These are phyloP conservation scores for Cydia pomonella DNA, from an alignment of 1,140 invertebrate species.

Conservation along the genomic window DNA sequence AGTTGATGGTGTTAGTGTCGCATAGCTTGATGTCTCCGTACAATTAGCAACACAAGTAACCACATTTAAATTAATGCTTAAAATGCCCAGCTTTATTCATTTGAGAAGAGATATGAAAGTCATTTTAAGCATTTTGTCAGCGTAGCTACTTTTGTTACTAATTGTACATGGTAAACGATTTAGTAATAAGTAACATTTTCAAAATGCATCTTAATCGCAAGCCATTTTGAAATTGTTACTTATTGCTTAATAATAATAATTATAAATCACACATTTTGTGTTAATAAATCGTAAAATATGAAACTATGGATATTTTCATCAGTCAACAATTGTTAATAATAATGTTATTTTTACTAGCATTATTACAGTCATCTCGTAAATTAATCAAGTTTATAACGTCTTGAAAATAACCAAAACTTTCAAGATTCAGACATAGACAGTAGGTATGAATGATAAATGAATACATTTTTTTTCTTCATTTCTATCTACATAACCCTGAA, in stretches of 20 bases:
- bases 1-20: constrained; percentile 43
- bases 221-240: background rate
- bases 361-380: too few species aligned
- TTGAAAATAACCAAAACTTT: too few species aligned
- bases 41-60: background rate
- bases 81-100: background rate
- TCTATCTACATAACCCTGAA: too few species aligned
- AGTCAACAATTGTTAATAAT: background rate
- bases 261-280: background rate
- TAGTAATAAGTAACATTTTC: background rate
- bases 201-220: background rate
- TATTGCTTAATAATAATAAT: too few species aligned
- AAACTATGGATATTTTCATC: background rate
- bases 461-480: too few species aligned
- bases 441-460: too few species aligned
- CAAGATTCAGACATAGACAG: too few species aligned
- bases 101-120: background rate
- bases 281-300: too few species aligned
- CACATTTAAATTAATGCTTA: too few species aligned
- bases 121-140: background rate
- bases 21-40: background rate
- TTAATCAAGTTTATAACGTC: too few species aligned
- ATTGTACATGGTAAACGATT: background rate
- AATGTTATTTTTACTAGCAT: too few species aligned
- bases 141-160: background rate